Percentiles rank a stretch among this genome's conserved stretches.
Conservation (phyloP, 2,113 vertebrate species). For the Gulo gulo region DNA sequence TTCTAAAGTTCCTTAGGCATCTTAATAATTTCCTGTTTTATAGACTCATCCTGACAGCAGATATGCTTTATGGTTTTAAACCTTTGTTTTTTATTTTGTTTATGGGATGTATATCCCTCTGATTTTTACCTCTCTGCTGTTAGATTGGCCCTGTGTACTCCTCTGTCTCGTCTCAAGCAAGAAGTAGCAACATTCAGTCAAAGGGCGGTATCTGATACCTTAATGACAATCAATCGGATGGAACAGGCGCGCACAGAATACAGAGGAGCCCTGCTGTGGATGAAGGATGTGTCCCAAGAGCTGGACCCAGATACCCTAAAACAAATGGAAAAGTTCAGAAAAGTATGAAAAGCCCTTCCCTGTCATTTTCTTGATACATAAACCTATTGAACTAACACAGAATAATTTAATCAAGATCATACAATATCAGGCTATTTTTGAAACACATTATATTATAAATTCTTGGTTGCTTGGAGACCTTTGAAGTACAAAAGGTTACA, state of each 20-base stretch:
- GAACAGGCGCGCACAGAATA: conserved; percentile 89
- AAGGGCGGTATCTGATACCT: conserved; percentile 86
- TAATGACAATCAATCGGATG: conserved; percentile 88
- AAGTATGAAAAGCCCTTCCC: conserved; percentile 76
- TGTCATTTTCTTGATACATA: conserved; percentile 21
- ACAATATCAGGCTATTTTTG: not conserved
- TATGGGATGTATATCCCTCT: not conserved
- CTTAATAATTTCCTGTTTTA: conserved; percentile 6
- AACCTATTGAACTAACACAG: not conserved
- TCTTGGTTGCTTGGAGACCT: not conserved
- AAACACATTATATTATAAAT: not conserved
- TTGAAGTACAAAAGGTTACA: not conserved
- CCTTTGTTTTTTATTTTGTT: not conserved
- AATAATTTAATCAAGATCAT: not conserved
- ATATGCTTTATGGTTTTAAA: not conserved
- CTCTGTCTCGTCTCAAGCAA: conserved; percentile 88
- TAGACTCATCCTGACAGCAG: not conserved
- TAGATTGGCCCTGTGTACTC: conserved; percentile 85
- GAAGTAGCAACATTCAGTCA: conserved; percentile 89
- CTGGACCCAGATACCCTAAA: conserved; percentile 91
- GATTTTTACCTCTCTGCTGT: conserved; percentile 6
- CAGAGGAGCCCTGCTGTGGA: conserved; percentile 87
- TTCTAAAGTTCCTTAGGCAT: not conserved
- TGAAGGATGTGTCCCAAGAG: conserved; percentile 90
- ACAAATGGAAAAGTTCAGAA: conserved; percentile 91